phyloP scores from a whole-genome alignment of 2,797 vertebrate genomes.

The Serranus cabrilla region DNA sequence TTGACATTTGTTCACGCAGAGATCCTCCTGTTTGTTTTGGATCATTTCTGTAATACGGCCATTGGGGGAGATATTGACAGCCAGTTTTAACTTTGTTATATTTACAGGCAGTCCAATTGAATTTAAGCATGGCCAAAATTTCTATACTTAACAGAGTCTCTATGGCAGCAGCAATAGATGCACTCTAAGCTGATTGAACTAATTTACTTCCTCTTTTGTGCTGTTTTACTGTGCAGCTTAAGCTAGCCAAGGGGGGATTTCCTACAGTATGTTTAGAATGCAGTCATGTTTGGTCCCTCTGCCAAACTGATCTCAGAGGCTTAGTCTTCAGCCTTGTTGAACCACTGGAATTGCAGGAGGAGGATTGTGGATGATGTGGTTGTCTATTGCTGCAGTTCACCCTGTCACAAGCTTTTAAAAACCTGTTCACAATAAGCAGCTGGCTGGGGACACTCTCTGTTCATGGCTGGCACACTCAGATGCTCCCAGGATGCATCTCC shows the following conservation, averaged over 20 bases:
- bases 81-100: conserved; percentile 29
- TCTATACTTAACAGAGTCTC: conserved; percentile 51
- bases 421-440: conserved; percentile 68
- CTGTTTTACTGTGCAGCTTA: conserved; percentile 60
- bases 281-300: conserved; percentile 56
- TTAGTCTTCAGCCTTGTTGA: conserved; percentile 68
- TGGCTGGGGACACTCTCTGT: conserved; percentile 61
- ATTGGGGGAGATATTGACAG: conserved; percentile 20
- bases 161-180: conserved; percentile 55
- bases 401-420: conserved; percentile 77
- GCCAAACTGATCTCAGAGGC: conserved; percentile 64
- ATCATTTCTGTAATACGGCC: conserved; percentile 30
- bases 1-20: conserved; percentile 56
- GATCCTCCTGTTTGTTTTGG: conserved; percentile 85
- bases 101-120: conserved; percentile 44
- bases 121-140: conserved; percentile 49
- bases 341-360: conserved; percentile 54
- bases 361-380: conserved; percentile 63
- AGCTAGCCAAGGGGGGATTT: conserved; percentile 54
- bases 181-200: conserved; percentile 61
- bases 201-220: conserved; percentile 64
- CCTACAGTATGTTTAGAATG: conserved; percentile 57
- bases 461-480: conserved; percentile 60
- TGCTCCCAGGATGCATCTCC: conserved; percentile 63
- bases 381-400: conserved; percentile 58